These are phyloP conservation scores for Condylura cristata DNA, from an alignment of 2,113 vertebrate genomes.

Conservation along the genomic window DNA sequence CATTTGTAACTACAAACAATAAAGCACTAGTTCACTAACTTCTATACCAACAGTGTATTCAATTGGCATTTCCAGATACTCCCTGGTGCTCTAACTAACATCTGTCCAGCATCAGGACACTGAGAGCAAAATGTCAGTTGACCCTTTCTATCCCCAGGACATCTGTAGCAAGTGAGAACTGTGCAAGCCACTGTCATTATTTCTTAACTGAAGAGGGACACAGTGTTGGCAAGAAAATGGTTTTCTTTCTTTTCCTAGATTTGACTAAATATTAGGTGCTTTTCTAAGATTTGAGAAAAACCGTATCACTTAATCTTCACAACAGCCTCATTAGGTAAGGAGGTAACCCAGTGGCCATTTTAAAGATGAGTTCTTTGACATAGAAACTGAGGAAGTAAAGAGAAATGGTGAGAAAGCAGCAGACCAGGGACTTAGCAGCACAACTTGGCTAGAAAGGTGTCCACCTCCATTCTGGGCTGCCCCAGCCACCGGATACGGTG, in stretches of 20 bases:
- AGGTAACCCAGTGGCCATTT: background rate
- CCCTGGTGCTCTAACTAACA: background rate
- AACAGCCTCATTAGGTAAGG: no score
- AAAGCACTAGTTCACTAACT: background rate
- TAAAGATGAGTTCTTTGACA: background rate
- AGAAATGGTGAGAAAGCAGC: background rate
- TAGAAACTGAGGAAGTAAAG: background rate
- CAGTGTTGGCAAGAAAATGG: background rate
- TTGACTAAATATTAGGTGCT: background rate
- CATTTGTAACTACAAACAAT: no score
- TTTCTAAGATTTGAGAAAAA: background rate
- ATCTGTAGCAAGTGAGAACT: background rate
- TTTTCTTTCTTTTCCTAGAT: background rate
- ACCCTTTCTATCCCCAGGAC: no score
- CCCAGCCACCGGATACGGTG: background rate
- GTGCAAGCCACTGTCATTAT: background rate
- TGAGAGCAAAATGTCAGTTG: background rate
- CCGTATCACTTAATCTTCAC: background rate
- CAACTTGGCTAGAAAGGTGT: background rate
- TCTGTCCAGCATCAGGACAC: background rate
- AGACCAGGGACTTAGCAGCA: background rate
- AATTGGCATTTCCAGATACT: background rate
- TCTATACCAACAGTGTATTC: background rate
- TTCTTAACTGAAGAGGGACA: background rate
- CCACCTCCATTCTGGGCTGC: accelerated